Evolutionary conservation across 92 coral and sea anemone genomes (phyloP), one percentile per base, ranked within the genome.

Genomic region (Palythoa grandiflora): DNA sequence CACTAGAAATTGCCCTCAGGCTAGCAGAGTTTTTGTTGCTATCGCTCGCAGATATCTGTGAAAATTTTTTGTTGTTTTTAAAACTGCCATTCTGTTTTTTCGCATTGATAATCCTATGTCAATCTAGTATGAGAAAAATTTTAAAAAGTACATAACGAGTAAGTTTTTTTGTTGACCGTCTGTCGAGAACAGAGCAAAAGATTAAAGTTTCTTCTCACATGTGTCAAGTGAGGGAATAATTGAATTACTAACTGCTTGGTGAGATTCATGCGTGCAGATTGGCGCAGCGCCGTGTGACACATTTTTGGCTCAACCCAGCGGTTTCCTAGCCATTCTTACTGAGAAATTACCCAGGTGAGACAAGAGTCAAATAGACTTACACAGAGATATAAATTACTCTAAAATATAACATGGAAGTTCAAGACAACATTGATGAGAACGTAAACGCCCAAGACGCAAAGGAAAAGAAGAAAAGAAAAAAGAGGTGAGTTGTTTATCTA

Each of bases 151-250:
- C 73, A 79, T 61, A 79, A 65, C 15, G 47, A 59, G 55, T 60
- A 28, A 40, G 73, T 60, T 36, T 36, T 17, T 79, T 79, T 61
- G 36, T 79, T 79, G 72, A 61, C 84, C 28, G 84, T 38, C 84
- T 79, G 84, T 79, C 84, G 72, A 79, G 57, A 79, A 79, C 84
- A 79, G 84, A 79, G 73, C 35, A 79, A 60, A n/a, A 61, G 71
- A 65, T 59, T 79, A 59, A 79, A 61, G 71, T 28, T 44, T 59
- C 73, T 39, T 60, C 55, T 59, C 51, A 52, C 36, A 79, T 38
- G 36, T 79, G 84, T 57, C 84, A 79, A 79, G 84, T 38, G 57
- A 61, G 73, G 19, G 37, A 60, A 17, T 79, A 57, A 79, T 38
- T 60, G 52, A 79, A 79, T 4, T 65, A 73, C 28, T 61, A 17